These are phyloP conservation scores for Chlorodrepanis virens DNA, from an alignment of 2,113 vertebrate species.

Conservation along the genomic window DNA sequence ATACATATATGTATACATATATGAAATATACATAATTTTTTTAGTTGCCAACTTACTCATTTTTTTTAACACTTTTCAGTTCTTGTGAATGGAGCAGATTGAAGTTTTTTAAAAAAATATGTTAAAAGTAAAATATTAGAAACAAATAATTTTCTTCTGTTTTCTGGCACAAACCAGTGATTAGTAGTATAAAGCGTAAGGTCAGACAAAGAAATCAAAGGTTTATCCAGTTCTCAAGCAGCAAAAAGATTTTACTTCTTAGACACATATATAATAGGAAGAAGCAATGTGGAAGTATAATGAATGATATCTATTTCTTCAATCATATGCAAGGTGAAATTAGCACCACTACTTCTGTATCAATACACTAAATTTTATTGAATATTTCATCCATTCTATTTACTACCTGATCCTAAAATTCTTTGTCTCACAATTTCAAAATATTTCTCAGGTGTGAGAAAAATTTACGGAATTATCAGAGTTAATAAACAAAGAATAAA, in stretches of 20 bases:
- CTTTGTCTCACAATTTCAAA: background rate
- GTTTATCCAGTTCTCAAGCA: background rate
- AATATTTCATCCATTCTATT: background rate
- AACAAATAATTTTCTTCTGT: background rate
- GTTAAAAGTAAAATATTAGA: background rate
- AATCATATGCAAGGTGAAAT: background rate
- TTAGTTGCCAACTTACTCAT: accelerated
- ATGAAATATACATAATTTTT: background rate
- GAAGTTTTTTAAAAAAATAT: background rate
- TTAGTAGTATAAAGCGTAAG: background rate
- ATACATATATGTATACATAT: background rate
- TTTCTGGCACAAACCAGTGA: background rate
- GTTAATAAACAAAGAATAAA: background rate
- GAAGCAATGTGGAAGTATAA: background rate
- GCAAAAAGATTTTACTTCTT: background rate
- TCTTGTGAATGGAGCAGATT: background rate
- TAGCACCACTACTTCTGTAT: background rate
- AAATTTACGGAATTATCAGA: background rate
- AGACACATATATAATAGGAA: background rate
- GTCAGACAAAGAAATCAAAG: background rate
- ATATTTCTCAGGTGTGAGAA: background rate
- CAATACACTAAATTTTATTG: background rate
- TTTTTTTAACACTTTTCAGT: background rate
- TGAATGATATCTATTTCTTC: background rate
- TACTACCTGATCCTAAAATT: background rate